These are phyloP conservation scores for Picathartes gymnocephalus DNA, from an alignment of 2,113 vertebrate species.

Conservation along the genomic window DNA sequence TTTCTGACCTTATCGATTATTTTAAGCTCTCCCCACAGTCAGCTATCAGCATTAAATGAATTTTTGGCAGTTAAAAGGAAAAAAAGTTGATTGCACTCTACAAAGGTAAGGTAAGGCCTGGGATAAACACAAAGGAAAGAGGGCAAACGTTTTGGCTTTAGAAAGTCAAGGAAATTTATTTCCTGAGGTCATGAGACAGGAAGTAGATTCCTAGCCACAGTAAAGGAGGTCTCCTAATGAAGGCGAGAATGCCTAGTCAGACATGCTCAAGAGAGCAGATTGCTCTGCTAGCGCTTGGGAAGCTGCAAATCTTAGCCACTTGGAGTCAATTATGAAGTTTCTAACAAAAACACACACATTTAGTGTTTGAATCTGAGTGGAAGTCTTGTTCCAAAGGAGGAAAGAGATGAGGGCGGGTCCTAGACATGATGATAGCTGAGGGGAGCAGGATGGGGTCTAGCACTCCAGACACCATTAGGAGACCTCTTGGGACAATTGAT, in stretches of 20 bases:
- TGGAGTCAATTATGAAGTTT: conserved; percentile 58
- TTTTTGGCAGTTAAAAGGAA: conserved; percentile 58
- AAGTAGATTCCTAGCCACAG: conserved; percentile 79
- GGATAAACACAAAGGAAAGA: conserved; percentile 70
- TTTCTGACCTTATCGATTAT: neutral
- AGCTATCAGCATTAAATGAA: conserved; percentile 14
- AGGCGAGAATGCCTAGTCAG: conserved; percentile 66
- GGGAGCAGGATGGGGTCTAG: conserved; percentile 56
- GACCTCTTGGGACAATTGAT: conserved; percentile 70
- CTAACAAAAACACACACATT: conserved; percentile 58
- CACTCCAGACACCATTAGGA: conserved; percentile 69
- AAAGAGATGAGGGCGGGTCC: conserved; percentile 50
- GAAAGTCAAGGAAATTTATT: conserved; percentile 85
- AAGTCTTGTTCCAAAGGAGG: conserved; percentile 44
- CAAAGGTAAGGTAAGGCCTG: conserved; percentile 48
- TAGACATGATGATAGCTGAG: conserved; percentile 61
- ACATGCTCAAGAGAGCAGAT: conserved; percentile 66
- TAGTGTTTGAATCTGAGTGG: conserved; percentile 66
- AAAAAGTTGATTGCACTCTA: conserved; percentile 52
- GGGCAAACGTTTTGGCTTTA: conserved; percentile 80
- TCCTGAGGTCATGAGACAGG: conserved; percentile 85
- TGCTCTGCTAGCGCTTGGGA: conserved; percentile 50
- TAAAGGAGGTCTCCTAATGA: conserved; percentile 68
- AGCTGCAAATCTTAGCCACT: conserved; percentile 63
- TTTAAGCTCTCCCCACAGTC: conserved; percentile 24